Evolutionary conservation across 2,888 invertebrate species (phyloP), one percentile per base, ranked within the genome.

Genomic region (Baccha elongata): DNA sequence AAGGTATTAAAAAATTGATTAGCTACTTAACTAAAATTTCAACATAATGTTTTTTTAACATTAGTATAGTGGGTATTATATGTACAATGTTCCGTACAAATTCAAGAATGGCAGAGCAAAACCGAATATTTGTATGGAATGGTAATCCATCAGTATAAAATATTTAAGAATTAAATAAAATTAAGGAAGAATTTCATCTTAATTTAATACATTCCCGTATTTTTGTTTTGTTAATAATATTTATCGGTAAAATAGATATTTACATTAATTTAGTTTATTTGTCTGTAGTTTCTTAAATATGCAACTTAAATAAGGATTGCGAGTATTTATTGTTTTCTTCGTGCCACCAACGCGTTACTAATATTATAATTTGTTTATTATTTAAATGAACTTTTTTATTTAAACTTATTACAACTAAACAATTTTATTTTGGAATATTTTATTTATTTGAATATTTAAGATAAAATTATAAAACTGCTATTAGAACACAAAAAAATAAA

Each of bases 261-360:
- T 58, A 58, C 58, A 58, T 11, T 8, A 42, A 42, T 21, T 42
- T 23, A 15, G 13, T 2, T 37, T 55, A 15, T 40, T 15, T 19
- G 1, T 8, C 5, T 5, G 6, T 26, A 13, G 13, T 52, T 10
- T 1, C 1, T 21, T 60, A 1, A 11, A 29, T 55, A 44, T 46
- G 19, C 15, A 67, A 62, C 53, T 46, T 35, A 26, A 32, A 32
- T 46, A 11, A 44, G 11, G 60, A 50, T 69, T 80, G 80, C 74
- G 74, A 80, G 74, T 69, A 75, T 75, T 81, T 19, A 60, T 62
- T 75, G 46, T 75, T 65, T 55, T 60, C 37, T 71, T 80, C 26
- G 29, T 29, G 8, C 62, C 35, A 60, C 35, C 71, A 67, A 81
- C 75, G 71, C 71, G 53, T 72, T 48, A 53, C 53, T 53, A 53